phyloP scores from a whole-genome alignment of 2,113 vertebrate species.

The Tonatia bakeri region DNA sequence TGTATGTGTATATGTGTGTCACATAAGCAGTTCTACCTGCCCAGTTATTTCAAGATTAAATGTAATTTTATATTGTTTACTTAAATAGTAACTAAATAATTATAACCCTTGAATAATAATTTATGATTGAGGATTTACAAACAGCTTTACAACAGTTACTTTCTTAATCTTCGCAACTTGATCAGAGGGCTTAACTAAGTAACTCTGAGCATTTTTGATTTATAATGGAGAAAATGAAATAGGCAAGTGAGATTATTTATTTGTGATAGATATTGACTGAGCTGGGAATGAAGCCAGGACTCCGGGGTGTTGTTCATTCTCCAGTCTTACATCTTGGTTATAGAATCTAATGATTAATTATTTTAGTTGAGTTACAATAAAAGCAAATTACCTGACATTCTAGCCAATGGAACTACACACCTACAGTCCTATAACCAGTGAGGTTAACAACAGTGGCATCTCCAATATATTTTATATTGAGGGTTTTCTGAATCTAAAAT shows the following conservation, averaged over 20 bases:
- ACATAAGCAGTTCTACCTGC: background rate
- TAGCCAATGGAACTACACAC: background rate
- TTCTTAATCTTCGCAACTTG: conserved; percentile 48
- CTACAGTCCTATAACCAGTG: conserved; percentile 2
- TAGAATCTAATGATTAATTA: conserved; percentile 50
- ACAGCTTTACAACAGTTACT: conserved; percentile 44
- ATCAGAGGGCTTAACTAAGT: conserved; percentile 23
- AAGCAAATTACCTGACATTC: conserved; percentile 40
- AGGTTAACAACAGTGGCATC: background rate
- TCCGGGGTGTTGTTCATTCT: conserved; percentile 20
- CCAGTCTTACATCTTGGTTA: background rate
- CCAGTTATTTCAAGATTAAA: conserved; percentile 23
- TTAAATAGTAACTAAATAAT: conserved; percentile 28
- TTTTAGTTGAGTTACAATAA: conserved; percentile 61
- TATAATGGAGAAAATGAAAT: conserved; percentile 61
- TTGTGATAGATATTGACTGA: conserved; percentile 66
- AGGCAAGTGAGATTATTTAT: conserved; percentile 67
- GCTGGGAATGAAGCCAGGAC: conserved; percentile 63
- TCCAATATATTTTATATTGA: background rate
- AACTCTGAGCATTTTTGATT: conserved; percentile 55
- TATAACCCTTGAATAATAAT: conserved; percentile 24
- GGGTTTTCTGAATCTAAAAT: background rate
- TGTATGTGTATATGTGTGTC: background rate
- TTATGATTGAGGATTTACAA: conserved; percentile 30
- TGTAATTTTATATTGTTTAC: background rate